A percentile compares a stretch with the other conserved stretches of the same genome.
Conservation (phyloP, 2,113 vertebrate species). For the Bagarius yarrelli region DNA sequence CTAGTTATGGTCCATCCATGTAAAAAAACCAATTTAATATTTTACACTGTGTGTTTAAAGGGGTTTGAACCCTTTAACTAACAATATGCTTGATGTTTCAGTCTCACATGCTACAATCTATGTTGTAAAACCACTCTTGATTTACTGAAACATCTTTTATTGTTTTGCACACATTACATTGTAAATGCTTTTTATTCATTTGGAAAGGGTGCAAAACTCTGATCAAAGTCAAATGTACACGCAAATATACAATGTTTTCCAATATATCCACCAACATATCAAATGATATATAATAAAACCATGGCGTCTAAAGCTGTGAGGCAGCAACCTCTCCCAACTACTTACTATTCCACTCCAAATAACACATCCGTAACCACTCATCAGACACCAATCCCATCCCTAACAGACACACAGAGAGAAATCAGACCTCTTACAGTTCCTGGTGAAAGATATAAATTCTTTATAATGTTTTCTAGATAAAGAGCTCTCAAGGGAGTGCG, state of each 20-base stretch:
- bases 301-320: not conserved
- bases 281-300: not conserved
- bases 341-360: not conserved
- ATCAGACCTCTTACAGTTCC: slow-evolving; percentile 60
- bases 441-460: slow-evolving; percentile 50
- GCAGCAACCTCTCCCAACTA: not conserved
- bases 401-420: slow-evolving; percentile 2
- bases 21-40: not conserved
- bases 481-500: slow-evolving; percentile 31
- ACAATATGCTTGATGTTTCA: not conserved
- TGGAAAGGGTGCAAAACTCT: not conserved
- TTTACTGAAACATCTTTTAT: not conserved
- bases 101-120: not conserved
- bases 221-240: no score
- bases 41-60: not conserved
- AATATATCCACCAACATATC: no score
- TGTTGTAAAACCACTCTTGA: not conserved
- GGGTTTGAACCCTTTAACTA: not conserved
- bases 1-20: not conserved
- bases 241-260: no score
- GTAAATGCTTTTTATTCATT: not conserved
- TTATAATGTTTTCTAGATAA: slow-evolving; percentile 48
- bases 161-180: not conserved
- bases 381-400: slow-evolving; percentile 9
- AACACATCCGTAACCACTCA: slow-evolving; percentile 16